Evolutionary conservation across 2,888 invertebrate species (phyloP).

Genomic region (Gibbula magus): DNA sequence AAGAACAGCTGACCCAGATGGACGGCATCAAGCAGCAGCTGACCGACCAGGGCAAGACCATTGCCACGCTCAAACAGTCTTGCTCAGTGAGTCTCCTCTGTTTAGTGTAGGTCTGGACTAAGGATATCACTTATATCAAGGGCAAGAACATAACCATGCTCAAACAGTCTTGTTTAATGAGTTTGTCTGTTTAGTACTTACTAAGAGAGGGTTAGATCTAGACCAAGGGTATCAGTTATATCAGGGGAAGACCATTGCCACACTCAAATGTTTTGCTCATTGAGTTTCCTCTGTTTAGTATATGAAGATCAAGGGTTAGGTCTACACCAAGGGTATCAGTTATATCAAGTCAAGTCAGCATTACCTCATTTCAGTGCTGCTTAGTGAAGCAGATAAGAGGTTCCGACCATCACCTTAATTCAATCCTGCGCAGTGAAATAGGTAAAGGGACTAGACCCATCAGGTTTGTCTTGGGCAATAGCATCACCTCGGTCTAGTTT

Average conservation of each 20-base stretch:
- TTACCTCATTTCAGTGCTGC: too few species aligned
- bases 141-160: conserved; percentile 58
- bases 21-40: conserved; percentile 51
- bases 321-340: too few species aligned
- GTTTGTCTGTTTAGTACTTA: conserved; percentile 23
- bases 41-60: conserved; percentile 58
- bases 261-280: conserved; percentile 49
- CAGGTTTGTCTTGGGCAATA: too few species aligned
- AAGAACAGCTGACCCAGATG: conserved; percentile 49
- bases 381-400: too few species aligned
- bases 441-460: too few species aligned
- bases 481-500: too few species aligned
- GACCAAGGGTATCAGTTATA: not conserved
- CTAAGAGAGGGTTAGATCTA: not conserved
- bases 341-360: too few species aligned
- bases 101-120: not conserved
- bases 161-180: conserved; percentile 58
- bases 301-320: too few species aligned
- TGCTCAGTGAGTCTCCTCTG: conserved; percentile 52
- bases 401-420: too few species aligned
- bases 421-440: too few species aligned
- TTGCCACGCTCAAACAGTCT: conserved; percentile 59
- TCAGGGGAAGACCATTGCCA: conserved; percentile 56
- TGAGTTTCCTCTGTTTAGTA: not conserved
- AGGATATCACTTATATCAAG: conserved; percentile 27